These are phyloP conservation scores for honey bee (Apis mellifera) DNA, from an alignment of 1,140 invertebrate genomes.

Conservation along the genomic window Amel_HAv3.1 CM009931.2:23949001-23949500, in stretches of 20 bases:
- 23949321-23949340: not conserved
- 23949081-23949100: not conserved
- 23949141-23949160: not conserved
- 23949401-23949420: slow-evolving; percentile 2
- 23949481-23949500: not conserved
- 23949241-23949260: no score
- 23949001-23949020: not conserved
- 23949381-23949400: slow-evolving; percentile 7
- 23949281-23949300: not conserved
- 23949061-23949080: not conserved
- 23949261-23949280: no score
- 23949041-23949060: not conserved
- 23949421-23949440: slow-evolving; percentile 12
- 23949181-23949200: not conserved
- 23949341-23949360: slow-evolving; percentile 23
- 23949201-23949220: not conserved
- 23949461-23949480: not conserved
- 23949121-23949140: not conserved
- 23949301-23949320: not conserved
- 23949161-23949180: no score
- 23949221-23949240: not conserved
- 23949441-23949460: not conserved
- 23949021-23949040: not conserved
- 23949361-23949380: slow-evolving; percentile 22
- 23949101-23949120: not conserved